phyloP scores from a whole-genome alignment of 1,140 invertebrate species.

The Scaptomyza montana region DNA sequence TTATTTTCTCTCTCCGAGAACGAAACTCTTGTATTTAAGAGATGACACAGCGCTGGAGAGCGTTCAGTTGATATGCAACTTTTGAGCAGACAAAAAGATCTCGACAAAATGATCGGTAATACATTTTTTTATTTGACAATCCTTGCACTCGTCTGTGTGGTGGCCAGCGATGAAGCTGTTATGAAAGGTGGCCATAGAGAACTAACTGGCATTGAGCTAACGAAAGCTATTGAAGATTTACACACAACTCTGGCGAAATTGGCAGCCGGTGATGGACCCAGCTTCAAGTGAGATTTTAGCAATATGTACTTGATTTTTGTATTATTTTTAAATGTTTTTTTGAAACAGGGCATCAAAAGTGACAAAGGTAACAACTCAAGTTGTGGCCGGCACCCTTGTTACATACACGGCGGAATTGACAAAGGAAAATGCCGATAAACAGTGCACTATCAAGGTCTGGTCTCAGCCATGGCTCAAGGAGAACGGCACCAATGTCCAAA shows the following conservation, averaged over 20 bases:
- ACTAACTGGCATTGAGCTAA: constrained; percentile 18
- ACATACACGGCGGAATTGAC: constrained; percentile 42
- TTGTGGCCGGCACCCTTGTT: constrained; percentile 40
- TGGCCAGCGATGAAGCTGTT: not conserved
- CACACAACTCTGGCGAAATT: constrained; percentile 30
- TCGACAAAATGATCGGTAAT: constrained; percentile 1
- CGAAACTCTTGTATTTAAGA: constrained; percentile 4
- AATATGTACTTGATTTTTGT: not conserved
- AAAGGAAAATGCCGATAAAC: constrained; percentile 6
- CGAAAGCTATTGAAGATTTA: constrained; percentile 28
- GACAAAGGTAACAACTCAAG: constrained; percentile 32
- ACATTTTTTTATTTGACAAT: constrained; percentile 23
- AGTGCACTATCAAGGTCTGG: constrained; percentile 46
- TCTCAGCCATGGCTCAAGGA: constrained; percentile 40
- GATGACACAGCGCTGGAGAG: not conserved
- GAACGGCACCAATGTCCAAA: constrained; percentile 45
- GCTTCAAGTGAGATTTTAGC: constrained; percentile 41
- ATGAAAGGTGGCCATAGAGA: constrained; percentile 15
- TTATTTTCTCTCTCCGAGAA: not conserved
- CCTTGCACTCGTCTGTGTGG: constrained; percentile 13
- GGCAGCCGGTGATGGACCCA: constrained; percentile 46
- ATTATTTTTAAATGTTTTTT: too few relatives aligned
- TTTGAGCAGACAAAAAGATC: not conserved
- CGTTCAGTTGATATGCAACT: constrained; percentile 8
- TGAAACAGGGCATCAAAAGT: constrained; percentile 38